phyloP scores from a whole-genome alignment of 2,113 vertebrate genomes.

The Cephalopholis sonnerati region DNA sequence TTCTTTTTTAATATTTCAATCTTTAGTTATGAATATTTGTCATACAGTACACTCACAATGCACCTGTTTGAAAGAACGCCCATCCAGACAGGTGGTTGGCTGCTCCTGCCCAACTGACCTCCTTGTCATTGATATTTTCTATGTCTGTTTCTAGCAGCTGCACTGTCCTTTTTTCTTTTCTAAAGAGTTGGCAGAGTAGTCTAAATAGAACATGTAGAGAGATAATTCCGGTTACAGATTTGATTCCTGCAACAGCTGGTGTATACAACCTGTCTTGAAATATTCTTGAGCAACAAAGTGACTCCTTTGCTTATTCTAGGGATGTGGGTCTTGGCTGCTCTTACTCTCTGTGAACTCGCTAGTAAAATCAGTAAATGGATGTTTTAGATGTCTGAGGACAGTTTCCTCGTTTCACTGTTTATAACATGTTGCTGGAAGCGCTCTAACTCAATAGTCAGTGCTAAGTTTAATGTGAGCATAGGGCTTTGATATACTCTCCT shows the following conservation, averaged over 20 bases:
- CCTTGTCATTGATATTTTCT: not conserved
- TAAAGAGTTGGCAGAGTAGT: not conserved
- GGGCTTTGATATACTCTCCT: conserved; percentile 29
- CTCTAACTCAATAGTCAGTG: conserved; percentile 38
- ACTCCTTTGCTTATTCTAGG: conserved; percentile 5
- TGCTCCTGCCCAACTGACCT: not conserved
- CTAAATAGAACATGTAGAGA: not conserved
- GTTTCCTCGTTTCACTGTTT: conserved; percentile 19
- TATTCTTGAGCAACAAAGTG: conserved; percentile 20
- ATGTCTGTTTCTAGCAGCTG: not conserved
- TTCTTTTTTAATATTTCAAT: no score
- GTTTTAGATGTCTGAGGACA: conserved; percentile 12
- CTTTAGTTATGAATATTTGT: no score
- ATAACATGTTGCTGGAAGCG: conserved; percentile 14
- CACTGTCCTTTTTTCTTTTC: not conserved
- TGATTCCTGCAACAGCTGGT: conserved; percentile 34
- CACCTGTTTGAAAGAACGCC: no score
- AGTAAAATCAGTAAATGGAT: conserved; percentile 13
- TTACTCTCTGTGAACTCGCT: not conserved
- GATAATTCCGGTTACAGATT: not conserved
- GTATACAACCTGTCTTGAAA: conserved; percentile 25
- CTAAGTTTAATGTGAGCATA: conserved; percentile 17
- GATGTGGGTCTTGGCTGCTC: not conserved
- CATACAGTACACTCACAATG: no score
- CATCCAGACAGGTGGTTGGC: not conserved